Conservation (phyloP, 2,888 invertebrate genomes). For the Drosophila limbata region DNA sequence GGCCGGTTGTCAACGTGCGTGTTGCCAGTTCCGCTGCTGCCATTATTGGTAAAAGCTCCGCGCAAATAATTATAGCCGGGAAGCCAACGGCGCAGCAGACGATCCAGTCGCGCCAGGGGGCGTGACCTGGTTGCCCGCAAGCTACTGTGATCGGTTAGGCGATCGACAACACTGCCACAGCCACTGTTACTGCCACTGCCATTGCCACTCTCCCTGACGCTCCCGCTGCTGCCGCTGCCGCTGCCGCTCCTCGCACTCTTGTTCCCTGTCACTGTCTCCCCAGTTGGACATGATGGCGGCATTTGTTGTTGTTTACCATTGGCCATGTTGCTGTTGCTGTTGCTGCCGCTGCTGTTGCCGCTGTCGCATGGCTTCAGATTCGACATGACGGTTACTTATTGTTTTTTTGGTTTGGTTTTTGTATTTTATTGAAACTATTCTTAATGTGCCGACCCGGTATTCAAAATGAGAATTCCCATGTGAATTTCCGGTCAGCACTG, state of each 20-base stretch:
- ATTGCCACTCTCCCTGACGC: slow-evolving; percentile 4
- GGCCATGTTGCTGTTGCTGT: slow-evolving; percentile 4
- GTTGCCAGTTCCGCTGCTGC: not conserved
- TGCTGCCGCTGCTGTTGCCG: slow-evolving; percentile 3
- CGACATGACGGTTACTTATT: slow-evolving; percentile 11
- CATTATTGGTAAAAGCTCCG: not conserved
- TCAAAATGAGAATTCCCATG: slow-evolving; percentile 13
- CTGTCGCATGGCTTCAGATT: slow-evolving; percentile 13
- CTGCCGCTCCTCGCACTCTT: slow-evolving; percentile 6
- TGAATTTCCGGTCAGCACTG: slow-evolving; percentile 6
- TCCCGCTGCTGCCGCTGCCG: not conserved
- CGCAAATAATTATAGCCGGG: slow-evolving; percentile 62
- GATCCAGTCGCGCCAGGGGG: slow-evolving; percentile 48
- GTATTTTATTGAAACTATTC: slow-evolving; percentile 23
- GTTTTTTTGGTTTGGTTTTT: slow-evolving; percentile 4
- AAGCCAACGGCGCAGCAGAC: slow-evolving; percentile 62
- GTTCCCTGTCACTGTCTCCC: not conserved
- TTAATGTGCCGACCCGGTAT: slow-evolving; percentile 14
- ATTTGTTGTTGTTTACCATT: not conserved
- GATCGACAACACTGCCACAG: slow-evolving; percentile 1
- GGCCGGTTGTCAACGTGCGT: not conserved
- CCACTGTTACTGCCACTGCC: not conserved
- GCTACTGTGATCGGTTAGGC: slow-evolving; percentile 18
- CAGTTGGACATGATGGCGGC: not conserved
- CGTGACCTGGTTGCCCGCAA: slow-evolving; percentile 20